Evolutionary conservation across 2,888 invertebrate genomes (phyloP), one percentile per base, ranked within the genome.

Genomic region (Syrphus vitripennis): DNA sequence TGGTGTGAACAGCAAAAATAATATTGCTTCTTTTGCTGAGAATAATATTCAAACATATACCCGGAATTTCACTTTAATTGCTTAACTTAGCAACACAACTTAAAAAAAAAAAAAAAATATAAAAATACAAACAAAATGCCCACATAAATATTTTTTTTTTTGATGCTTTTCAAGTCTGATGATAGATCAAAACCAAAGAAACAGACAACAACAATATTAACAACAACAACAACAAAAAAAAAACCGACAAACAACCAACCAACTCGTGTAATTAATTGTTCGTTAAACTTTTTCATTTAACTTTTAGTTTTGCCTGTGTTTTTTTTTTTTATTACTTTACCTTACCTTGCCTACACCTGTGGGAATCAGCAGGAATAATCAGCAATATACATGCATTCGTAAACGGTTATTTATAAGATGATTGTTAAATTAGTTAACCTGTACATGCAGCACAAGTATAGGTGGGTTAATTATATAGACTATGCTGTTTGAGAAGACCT

Each of bases 231-330:
- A 34, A 72, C 48, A 48, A n/a, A 26, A 42, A 61, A 63, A n/a
- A 26, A 42, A 12, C 34, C 55, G 53, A 42, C 65, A 67, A 71
- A 72, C 71, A 31, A 65, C 71, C 71, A 31, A 65, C 71, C 53
- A 76, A 76, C 84, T 80, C 59, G 71, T 67, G 80, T 84, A 84
- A 84, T 84, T 84, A 84, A 84, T 84, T 84, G 84, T 84, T 81
- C 84, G 81, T 84, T 84, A 84, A 84, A 80, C 71, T 80, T 84
- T 84, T 84, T 76, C 65, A 24, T 77, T 83, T 78, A 12, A 59
- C 40, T 78, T 70, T 40, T 50, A 34, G n/a, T 61, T 78, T 77
- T 55, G 34, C 37, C 40, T 75, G 7, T 63, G 29, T 63, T 34
- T 50, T 57, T 63, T 34, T 50, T 57, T 57, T 67, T 50, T 79